Evolutionary conservation across 1,140 invertebrate genomes (phyloP).

Genomic region (Drosophila burlai): DNA sequence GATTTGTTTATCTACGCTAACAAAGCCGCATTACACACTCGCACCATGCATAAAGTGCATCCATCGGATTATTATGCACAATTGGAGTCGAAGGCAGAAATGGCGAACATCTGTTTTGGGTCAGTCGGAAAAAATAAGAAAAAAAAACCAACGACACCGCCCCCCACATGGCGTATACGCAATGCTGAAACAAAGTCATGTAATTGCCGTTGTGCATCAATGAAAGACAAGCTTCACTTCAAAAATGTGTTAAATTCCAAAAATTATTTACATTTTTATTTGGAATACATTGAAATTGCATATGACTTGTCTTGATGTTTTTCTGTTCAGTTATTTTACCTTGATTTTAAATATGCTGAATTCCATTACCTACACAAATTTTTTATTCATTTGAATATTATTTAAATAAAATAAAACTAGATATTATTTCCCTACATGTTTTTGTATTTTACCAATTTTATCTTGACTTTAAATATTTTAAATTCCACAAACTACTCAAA

Average conservation of each 20-base stretch:
- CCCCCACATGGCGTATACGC: conserved; percentile 18
- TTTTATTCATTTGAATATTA: too few relatives aligned
- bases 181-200: conserved; percentile 12
- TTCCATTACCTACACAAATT: too few relatives aligned
- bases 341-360: too few relatives aligned
- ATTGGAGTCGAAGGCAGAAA: conserved; percentile 36
- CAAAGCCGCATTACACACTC: conserved; percentile 44
- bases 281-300: too few relatives aligned
- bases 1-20: conserved; percentile 65
- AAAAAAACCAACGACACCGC: not conserved
- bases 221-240: not conserved
- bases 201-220: not conserved
- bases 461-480: too few relatives aligned
- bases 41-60: conserved; percentile 36
- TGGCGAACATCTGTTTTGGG: conserved; percentile 48
- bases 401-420: too few relatives aligned
- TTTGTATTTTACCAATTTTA: too few relatives aligned
- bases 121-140: conserved; percentile 11
- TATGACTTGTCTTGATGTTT: too few relatives aligned
- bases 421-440: too few relatives aligned
- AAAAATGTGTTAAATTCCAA: not conserved
- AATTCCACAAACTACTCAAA: too few relatives aligned
- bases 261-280: not conserved
- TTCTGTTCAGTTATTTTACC: too few relatives aligned
- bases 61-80: conserved; percentile 50